Conservation (phyloP, 2,113 vertebrate species). For the Caranx ignobilis region DNA sequence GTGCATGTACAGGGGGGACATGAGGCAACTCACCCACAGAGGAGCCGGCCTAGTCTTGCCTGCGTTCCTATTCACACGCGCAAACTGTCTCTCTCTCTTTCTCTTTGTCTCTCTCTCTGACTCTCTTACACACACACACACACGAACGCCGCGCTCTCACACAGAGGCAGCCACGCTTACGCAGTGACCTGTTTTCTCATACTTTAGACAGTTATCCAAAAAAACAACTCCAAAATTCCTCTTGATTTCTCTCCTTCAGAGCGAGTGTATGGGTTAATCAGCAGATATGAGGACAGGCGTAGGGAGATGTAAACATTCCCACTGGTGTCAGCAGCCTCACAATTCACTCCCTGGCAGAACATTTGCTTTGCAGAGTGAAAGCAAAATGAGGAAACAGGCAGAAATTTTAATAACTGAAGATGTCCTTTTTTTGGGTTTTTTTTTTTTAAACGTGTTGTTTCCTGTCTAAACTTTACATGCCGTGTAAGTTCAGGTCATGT, state of each 20-base stretch:
- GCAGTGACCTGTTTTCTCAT: slow-evolving; percentile 80
- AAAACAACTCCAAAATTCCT: slow-evolving; percentile 82
- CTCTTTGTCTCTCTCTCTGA: neutral
- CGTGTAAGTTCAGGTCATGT: slow-evolving; percentile 31
- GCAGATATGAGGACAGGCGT: slow-evolving; percentile 74
- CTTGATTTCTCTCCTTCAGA: slow-evolving; percentile 75
- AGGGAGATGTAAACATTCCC: slow-evolving; percentile 80
- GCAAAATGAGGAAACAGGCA: slow-evolving; percentile 45
- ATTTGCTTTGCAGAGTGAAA: slow-evolving; percentile 43
- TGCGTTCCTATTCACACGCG: slow-evolving; percentile 57
- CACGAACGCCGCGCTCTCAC: slow-evolving; percentile 16
- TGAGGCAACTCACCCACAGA: slow-evolving; percentile 69
- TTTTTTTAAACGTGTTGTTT: slow-evolving; percentile 1
- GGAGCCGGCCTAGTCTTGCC: slow-evolving; percentile 69
- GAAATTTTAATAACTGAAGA: slow-evolving; percentile 12
- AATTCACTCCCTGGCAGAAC: slow-evolving; percentile 67
- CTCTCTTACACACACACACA: slow-evolving; percentile 26
- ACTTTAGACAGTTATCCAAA: slow-evolving; percentile 80
- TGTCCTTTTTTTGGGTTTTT: slow-evolving; percentile 7
- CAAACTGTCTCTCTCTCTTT: slow-evolving; percentile 13
- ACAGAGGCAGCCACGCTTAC: slow-evolving; percentile 53
- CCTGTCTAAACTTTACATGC: slow-evolving; percentile 27
- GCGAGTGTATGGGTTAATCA: slow-evolving; percentile 74
- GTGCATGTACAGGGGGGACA: slow-evolving; percentile 63
- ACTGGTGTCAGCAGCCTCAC: slow-evolving; percentile 66